Base-by-base conservation (phyloP, 2,113 vertebrate species). In the Chlamydotis undulata region DNA sequence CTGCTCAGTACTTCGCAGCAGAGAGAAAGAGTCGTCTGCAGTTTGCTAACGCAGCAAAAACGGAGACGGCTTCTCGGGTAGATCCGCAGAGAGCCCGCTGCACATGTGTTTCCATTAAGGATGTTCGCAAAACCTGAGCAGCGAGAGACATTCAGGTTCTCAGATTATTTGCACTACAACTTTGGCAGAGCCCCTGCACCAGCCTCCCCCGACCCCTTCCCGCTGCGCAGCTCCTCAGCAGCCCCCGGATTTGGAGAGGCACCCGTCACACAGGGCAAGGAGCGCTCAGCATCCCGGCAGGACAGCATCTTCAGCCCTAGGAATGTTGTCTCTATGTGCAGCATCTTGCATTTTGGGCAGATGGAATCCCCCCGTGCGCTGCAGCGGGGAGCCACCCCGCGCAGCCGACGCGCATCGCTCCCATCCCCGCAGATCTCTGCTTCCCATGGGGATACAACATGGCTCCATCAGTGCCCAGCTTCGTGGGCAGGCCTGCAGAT, bases 101-200 rank as follows among this genome's bases (percentile, higher is more conserved):
- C 95, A 95, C 97, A 97, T 95, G 97, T 96, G 97, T 97, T 96
- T 97, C 97, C 76, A 56, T 92, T 97, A 97, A 96, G 96, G 95
- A 96, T 94, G 91, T 82, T 89, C 93, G 26, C 93, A 74, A 87
- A 95, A 96, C 91, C 96, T 87, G 94, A 96, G 68, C 93, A 95
- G 93, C 47, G 3, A 88, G 93, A 95, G 84, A 83, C 82, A 39
- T 60, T 77, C 93, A 96, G 93, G 87, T 94, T 97, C 96, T 95
- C 93, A 89, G 35, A 73, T 93, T 94, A 84, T 94, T 67, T 16
- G 0, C 63, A 80, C 91, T 89, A 41, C 91, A 68, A 6, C 68
- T 73, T 60, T 50, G 55, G 84, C 81, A 78, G 87, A 87, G 52
- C 56, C 67, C 59, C 82, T 87, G 59, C 0, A 0, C 65, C 16